Evolutionary conservation across 2,888 invertebrate genomes (phyloP).

Genomic region (Endomychus coccineus): DNA sequence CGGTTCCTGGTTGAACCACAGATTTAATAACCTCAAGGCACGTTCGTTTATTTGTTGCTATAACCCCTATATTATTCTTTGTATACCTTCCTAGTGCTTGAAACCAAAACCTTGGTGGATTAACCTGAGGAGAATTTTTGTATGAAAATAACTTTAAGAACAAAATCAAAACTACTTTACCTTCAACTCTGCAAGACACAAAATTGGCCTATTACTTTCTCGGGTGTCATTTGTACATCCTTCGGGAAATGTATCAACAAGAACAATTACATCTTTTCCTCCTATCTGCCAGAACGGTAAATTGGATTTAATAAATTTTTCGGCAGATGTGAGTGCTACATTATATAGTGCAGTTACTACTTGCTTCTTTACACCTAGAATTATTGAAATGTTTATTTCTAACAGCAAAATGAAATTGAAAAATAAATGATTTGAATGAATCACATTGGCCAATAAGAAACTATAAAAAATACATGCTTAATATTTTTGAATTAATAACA

Average conservation of each 20-base stretch:
- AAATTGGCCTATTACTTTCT: conserved; percentile 50
- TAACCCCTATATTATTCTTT: conserved; percentile 15
- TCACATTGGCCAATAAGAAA: no score
- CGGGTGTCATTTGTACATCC: conserved; percentile 47
- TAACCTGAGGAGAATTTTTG: conserved; percentile 26
- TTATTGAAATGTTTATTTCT: neutral
- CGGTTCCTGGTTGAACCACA: conserved; percentile 38
- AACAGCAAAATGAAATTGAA: neutral
- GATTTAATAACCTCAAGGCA: conserved; percentile 25
- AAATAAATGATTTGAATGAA: neutral
- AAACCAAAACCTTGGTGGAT: conserved; percentile 36
- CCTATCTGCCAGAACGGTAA: conserved; percentile 50
- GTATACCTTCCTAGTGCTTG: conserved; percentile 28
- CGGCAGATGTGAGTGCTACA: conserved; percentile 48
- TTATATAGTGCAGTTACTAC: conserved; percentile 52
- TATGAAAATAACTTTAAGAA: conserved; percentile 1
- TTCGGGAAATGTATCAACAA: conserved; percentile 58
- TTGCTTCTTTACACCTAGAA: conserved; percentile 51
- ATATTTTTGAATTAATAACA: no score
- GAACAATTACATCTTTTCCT: conserved; percentile 53
- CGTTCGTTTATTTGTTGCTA: conserved; percentile 17
- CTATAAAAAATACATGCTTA: neutral
- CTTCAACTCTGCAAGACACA: conserved; percentile 60
- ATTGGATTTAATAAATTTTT: conserved; percentile 44
- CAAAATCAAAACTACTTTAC: conserved; percentile 34